Evolutionary conservation across 2,113 vertebrate species (phyloP), one percentile per base, ranked within the genome.

Genomic region (Apteryx mantelli): DNA sequence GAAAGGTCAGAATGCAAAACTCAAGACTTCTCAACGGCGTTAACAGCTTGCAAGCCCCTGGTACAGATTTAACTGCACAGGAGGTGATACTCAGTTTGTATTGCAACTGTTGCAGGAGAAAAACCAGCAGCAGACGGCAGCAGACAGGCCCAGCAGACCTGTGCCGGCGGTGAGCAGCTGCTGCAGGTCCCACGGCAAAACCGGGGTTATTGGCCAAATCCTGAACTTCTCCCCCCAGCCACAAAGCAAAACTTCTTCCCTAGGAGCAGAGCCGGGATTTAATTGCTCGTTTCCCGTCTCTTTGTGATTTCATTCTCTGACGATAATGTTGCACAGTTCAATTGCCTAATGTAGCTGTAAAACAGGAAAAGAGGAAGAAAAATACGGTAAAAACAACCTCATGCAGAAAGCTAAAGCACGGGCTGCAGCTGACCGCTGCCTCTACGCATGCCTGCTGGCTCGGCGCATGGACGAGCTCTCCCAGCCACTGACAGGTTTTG

Each of bases 301-400:
- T 89, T 76, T 70, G 87, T 95, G 95, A 96, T 95, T 95, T 96
- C n/a, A 2, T 93, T 91, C 7, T 5, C 60, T 58, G 25, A 21
- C 1, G 0, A 25, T 48, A 84, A 64, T 1, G 6, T 77, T 87
- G 71, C 46, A 12, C n/a, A 42, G 55, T 75, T 86, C 48, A 61
- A 40, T 91, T 96, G 93, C 95, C 76, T 80, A 85, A 94, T 5
- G 2, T 16, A 48, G 28, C 90, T 80, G 77, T 96, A 91, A 94
- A 96, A 74, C 85, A 96, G 68, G 79, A 93, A 96, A 91, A 91
- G 93, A 94, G 89, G 93, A 96, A 96, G 90, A 95, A 95, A 95
- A 95, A 81, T 10, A 88, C 22, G 13, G 50, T 44, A 5, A 89
- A 60, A 85, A 60, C 50, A 73, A 90, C 82, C 81, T 96, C 69